Percentiles rank a stretch among this genome's conserved stretches.
These are phyloP conservation scores for Helarctos malayanus DNA, from an alignment of 2,797 vertebrate species.

Conservation along the genomic window DNA sequence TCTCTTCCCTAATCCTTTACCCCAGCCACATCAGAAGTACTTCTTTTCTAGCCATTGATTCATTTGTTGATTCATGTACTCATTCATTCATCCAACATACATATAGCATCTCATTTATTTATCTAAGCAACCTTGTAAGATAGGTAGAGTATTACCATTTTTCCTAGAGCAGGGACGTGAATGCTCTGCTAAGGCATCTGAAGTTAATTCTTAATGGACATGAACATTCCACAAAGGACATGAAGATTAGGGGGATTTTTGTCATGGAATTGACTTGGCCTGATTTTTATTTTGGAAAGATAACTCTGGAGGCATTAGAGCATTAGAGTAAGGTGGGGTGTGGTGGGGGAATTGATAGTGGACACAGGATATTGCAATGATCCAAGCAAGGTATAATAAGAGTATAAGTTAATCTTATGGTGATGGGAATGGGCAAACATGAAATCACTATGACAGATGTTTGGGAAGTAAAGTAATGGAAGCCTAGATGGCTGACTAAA, in stretches of 20 bases:
- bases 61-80: background rate
- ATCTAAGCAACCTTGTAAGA: background rate
- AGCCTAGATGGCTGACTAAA: background rate
- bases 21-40: background rate
- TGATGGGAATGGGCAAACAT: background rate
- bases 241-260: constrained; percentile 5
- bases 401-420: background rate
- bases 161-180: background rate
- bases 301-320: background rate
- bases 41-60: background rate
- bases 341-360: background rate
- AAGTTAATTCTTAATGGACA: constrained; percentile 5
- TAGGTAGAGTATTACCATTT: background rate
- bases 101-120: constrained; percentile 10
- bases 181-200: background rate
- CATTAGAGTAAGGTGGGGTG: background rate
- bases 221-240: background rate
- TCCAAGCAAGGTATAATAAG: constrained; percentile 28
- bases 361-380: constrained; percentile 3
- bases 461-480: background rate
- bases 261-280: constrained; percentile 12
- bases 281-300: constrained; percentile 53
- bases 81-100: constrained; percentile 28
- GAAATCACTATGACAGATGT: background rate
- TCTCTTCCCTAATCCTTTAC: background rate